These are phyloP conservation scores for Dicerorhinus sumatrensis DNA, from an alignment of 2,113 vertebrate species.

Conservation along the genomic window DNA sequence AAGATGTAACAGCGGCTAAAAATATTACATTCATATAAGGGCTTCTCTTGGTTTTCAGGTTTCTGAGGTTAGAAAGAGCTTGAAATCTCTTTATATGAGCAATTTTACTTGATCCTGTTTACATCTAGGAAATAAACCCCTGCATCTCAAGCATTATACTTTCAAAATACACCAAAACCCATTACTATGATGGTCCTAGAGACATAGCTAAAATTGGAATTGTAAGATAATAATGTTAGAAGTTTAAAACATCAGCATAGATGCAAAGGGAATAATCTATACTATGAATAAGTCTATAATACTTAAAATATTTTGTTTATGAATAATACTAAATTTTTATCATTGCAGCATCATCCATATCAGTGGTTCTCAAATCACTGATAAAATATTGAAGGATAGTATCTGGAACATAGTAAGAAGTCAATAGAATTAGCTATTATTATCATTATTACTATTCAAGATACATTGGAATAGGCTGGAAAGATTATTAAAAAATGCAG, in stretches of 20 bases:
- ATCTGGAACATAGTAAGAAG: neutral
- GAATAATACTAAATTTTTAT: constrained; percentile 55
- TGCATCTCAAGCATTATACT: neutral
- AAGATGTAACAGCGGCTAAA: constrained; percentile 78
- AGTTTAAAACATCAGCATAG: neutral
- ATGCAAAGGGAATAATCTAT: neutral
- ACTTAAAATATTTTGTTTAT: constrained; percentile 46
- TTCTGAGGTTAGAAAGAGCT: constrained; percentile 56
- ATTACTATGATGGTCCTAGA: neutral
- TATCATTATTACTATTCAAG: neutral
- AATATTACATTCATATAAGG: constrained; percentile 66
- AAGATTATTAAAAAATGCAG: constrained; percentile 1
- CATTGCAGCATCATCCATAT: neutral
- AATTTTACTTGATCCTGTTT: constrained; percentile 41
- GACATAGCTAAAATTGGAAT: neutral
- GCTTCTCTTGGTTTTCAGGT: constrained; percentile 50
- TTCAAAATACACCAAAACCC: neutral
- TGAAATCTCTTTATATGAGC: constrained; percentile 10
- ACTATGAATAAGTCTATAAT: neutral
- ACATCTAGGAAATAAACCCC: neutral
- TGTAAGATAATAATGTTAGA: neutral
- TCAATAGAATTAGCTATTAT: neutral
- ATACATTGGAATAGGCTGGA: neutral
- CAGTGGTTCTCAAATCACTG: neutral
- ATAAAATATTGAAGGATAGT: constrained; percentile 8